Base-by-base conservation (phyloP, 2,888 invertebrate genomes). In the Chrysolina americana region DNA sequence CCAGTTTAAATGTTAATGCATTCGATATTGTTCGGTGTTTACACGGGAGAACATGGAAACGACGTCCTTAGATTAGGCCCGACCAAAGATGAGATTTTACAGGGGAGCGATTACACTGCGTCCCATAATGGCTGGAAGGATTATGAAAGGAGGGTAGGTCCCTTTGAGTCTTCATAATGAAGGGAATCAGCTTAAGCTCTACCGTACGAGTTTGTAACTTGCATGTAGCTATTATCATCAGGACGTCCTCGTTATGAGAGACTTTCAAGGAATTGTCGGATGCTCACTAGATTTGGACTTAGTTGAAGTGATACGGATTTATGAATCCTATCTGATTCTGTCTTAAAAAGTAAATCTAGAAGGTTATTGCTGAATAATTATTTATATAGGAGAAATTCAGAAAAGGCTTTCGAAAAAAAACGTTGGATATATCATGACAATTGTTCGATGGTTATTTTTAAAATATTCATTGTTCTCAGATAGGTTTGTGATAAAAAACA, bases 1-100 rank as follows among this genome's bases (percentile, higher is more conserved):
- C 21, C 19, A 56, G 56, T 56, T 59, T 59, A 59, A 59, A 59
- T 59, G 59, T 59, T 59, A 59, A 59, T 59, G 59, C 59, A 59
- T 28, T 15, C 28, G 59, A 59, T 23, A 59, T 59, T 59, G 59
- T 59, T 59, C 28, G 8, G 15, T 59, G 59, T 59, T 59, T 59
- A 59, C 59, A 59, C 15, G 28, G n/a, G 15, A 59, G 59, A 59
- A 59, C 59, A 28, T 11, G 59, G 9, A 8, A 59, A 59, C 17
- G 59, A 8, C 36, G n/a, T 59, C 59, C 59, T 28, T n/a, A 59
- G 59, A 59, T 59, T 59, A 59, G 59, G 36, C 36, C 23, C 15
- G 15, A 59, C 59, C 59, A 36, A 59, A 36, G 59, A 59, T 59
- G 59, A 59, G 59, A 59, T 59, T 59, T 59, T 59, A 59, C 59